Base-by-base conservation (phyloP, 2,113 vertebrate species). In the Glaucomys volans region DNA sequence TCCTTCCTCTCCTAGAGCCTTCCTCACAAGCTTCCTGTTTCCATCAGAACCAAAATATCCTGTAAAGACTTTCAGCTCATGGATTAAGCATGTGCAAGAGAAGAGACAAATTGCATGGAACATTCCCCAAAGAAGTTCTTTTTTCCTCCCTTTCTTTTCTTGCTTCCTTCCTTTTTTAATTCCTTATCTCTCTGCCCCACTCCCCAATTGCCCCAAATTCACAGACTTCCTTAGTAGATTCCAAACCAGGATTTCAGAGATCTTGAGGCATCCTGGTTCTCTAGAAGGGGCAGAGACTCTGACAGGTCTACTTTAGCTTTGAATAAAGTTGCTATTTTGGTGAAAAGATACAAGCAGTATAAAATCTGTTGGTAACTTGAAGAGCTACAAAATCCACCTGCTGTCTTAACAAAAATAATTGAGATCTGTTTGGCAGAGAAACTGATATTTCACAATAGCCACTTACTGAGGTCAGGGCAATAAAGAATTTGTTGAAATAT, bases 21-120 rank as follows among this genome's bases (percentile, higher is more conserved):
- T 95, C 90, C 76, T 59, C 11, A 0, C 50, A 2, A 12, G 35
- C 32, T 97, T 95, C 95, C 95, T 96, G 94, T 96, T 95, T 94
- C 94, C 95, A 37, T n/a, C 80, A 90, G 87, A 44, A 62, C 26
- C 40, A 2, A 42, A 12, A 8, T 8, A 37, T 80, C 75, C 71
- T 80, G 24, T 6, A 8, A 80, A 77, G 62, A 3, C 83, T 54
- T 47, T 84, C 2, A 0, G 90, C 66, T 90, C 40, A 26, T 8
- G 64, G 79, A 87, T 0, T 12, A 42, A 52, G 88, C 1, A 0
- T 2, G 1, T 6, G 37, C 1, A 14, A 8, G 22, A 5, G 71
- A 72, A 57, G 72, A n/a, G 75, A 59, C 24, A 13, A 1, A 30
- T 3, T 22, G 74, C 26, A 10, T 0, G 0, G 42, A 64, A 8